Conservation (phyloP, 1,140 invertebrate genomes). For the Heliothis subflexa region DNA sequence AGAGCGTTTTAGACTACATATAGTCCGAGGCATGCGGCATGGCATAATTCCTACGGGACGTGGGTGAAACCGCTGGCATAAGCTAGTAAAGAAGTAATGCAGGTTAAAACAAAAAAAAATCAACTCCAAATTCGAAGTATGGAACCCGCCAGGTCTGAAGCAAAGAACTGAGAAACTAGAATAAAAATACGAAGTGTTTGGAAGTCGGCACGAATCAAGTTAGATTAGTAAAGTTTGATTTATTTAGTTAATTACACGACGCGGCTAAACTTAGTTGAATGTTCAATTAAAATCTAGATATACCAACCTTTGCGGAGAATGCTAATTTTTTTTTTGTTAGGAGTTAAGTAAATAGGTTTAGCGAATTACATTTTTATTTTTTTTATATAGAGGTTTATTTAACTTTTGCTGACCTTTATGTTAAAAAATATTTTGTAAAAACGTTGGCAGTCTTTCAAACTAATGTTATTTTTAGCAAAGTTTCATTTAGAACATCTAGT, state of each 20-base stretch:
- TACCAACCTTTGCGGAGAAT: no score
- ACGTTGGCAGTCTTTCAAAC: no score
- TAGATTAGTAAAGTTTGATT: slow-evolving; percentile 51
- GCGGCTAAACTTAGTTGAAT: slow-evolving; percentile 3
- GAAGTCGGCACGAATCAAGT: slow-evolving; percentile 35
- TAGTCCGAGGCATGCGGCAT: no score
- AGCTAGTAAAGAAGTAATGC: no score
- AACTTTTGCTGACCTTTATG: no score
- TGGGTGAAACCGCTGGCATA: no score
- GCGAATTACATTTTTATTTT: background rate
- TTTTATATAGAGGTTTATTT: no score
- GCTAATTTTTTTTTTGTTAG: no score
- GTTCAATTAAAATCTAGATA: slow-evolving; percentile 11
- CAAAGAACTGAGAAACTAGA: slow-evolving; percentile 24
- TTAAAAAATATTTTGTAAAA: no score
- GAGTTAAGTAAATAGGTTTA: background rate
- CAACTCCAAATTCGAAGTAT: background rate
- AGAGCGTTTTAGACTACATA: no score
- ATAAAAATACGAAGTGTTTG: slow-evolving; percentile 29
- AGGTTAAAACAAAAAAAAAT: background rate
- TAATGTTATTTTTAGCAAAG: no score
- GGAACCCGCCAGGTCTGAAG: background rate
- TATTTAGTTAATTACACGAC: slow-evolving; percentile 49
- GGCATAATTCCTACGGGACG: no score
- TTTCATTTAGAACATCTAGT: background rate